Conservation (phyloP, 2,888 invertebrate genomes). For the Poecilus cupreus region DNA sequence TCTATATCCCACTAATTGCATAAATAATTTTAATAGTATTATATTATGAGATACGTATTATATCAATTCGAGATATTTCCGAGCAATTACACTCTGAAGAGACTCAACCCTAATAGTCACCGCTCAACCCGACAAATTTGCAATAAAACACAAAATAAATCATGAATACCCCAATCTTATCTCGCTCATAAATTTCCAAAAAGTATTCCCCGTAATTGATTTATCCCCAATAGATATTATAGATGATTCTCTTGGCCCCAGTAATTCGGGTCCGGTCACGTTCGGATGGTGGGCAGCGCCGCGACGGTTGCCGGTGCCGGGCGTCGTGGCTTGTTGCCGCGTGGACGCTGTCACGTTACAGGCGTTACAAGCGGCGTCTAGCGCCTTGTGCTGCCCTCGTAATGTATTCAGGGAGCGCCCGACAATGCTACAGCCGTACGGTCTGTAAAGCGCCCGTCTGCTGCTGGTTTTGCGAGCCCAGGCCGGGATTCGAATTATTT, state of each 20-base stretch:
- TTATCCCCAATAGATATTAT: conserved; percentile 16
- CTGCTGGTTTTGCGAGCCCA: not conserved
- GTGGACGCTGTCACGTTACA: not conserved
- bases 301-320: no score
- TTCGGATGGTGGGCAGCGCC: no score
- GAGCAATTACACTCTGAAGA: not conserved
- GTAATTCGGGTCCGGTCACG: conserved; percentile 19
- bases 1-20: no score
- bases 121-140: not conserved
- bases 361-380: not conserved
- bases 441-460: conserved; percentile 15
- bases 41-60: no score
- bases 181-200: not conserved
- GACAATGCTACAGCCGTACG: no score
- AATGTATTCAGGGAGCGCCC: conserved; percentile 11
- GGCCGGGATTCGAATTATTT: not conserved
- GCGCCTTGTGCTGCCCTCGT: not conserved
- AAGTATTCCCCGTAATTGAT: not conserved
- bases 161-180: not conserved
- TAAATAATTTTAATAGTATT: no score
- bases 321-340: not conserved
- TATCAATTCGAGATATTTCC: no score
- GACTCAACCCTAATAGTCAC: not conserved
- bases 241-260: not conserved
- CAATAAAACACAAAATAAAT: not conserved